These are phyloP conservation scores for Oreocharis arfaki DNA, from an alignment of 2,113 vertebrate genomes.

Conservation along the genomic window DNA sequence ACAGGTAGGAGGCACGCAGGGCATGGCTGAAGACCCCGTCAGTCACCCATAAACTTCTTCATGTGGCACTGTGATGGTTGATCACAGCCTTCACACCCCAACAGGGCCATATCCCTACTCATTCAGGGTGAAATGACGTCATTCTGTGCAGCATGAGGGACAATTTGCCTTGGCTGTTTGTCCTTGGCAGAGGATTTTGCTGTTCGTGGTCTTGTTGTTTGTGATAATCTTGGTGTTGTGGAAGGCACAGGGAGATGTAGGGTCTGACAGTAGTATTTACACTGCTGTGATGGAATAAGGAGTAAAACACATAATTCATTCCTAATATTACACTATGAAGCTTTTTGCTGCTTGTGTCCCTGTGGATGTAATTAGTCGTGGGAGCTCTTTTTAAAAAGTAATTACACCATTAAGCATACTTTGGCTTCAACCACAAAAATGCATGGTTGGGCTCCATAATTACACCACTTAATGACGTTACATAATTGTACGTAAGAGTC, in stretches of 20 bases:
- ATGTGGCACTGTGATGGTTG: background rate
- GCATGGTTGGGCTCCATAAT: background rate
- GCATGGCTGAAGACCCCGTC: background rate
- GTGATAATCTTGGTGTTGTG: background rate
- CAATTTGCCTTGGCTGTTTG: background rate
- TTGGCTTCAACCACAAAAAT: background rate
- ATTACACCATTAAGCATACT: conserved; percentile 17
- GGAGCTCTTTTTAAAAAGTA: conserved; percentile 10
- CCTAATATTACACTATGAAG: background rate
- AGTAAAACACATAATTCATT: background rate
- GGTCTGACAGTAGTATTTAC: background rate
- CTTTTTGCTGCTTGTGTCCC: background rate
- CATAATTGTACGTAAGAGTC: background rate
- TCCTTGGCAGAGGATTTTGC: background rate
- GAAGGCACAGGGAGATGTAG: background rate
- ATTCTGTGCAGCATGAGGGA: background rate
- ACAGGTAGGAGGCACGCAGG: background rate
- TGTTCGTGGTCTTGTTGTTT: background rate
- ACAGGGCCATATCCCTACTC: background rate
- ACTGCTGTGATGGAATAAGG: background rate
- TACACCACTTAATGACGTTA: background rate
- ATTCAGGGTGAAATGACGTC: background rate
- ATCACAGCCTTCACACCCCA: background rate
- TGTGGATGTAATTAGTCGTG: conserved; percentile 27
- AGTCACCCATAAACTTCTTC: background rate